A percentile compares a stretch with the other conserved stretches of the same genome.
Evolutionary conservation across 2,888 invertebrate species (phyloP).

Genomic region (Salticus scenicus): DNA sequence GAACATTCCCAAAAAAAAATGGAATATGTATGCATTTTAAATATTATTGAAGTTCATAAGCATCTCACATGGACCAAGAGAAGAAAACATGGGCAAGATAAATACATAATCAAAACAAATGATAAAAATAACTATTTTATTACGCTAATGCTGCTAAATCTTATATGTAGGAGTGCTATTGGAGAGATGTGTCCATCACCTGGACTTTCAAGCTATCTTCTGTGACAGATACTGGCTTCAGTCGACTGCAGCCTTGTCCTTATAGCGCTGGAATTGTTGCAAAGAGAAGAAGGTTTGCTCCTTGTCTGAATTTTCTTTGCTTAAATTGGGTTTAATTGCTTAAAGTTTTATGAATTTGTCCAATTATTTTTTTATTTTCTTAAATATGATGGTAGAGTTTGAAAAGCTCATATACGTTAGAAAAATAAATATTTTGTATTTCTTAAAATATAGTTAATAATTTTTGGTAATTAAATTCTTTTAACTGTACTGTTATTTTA

Average conservation of each 20-base stretch:
- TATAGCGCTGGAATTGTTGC: constrained; percentile 44
- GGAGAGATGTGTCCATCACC: constrained; percentile 25
- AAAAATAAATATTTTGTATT: too few species aligned
- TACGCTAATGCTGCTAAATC: constrained; percentile 58
- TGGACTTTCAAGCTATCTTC: constrained; percentile 40
- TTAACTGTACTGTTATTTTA: too few species aligned
- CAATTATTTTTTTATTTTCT: constrained; percentile 1
- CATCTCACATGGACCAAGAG: constrained; percentile 33
- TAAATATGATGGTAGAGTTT: neutral
- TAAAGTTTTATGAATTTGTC: constrained; percentile 14
- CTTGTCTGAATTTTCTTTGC: constrained; percentile 67
- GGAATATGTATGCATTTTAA: too few species aligned
- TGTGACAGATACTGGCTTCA: constrained; percentile 35
- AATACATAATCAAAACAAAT: constrained; percentile 12
- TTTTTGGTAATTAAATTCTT: too few species aligned
- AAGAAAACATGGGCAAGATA: constrained; percentile 35
- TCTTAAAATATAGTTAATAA: too few species aligned
- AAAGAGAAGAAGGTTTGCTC: constrained; percentile 66
- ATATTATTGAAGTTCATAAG: constrained; percentile 53
- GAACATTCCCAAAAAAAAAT: too few species aligned
- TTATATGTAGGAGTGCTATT: constrained; percentile 54
- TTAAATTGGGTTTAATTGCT: constrained; percentile 42
- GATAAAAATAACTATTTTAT: neutral
- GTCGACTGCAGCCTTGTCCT: constrained; percentile 38
- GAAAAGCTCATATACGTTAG: too few species aligned